Evolutionary conservation across 2,113 vertebrate genomes (phyloP).

Genomic region (Sceloporus tristichus): DNA sequence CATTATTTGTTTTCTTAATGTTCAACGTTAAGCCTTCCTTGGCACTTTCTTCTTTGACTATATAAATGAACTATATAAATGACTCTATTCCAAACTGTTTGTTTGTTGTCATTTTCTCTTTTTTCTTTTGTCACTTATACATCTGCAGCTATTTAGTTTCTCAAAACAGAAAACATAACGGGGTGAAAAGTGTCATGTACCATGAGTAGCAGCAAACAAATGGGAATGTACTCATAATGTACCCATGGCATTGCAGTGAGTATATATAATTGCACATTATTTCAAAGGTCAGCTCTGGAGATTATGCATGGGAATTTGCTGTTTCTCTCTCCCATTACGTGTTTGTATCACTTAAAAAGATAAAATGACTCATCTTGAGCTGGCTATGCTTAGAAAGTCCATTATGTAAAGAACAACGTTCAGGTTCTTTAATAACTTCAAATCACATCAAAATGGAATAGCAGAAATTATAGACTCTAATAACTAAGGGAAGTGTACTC

Average conservation of each 20-base stretch:
- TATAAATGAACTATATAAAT: neutral
- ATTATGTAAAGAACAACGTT: neutral
- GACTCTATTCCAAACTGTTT: neutral
- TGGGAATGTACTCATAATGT: neutral
- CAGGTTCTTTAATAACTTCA: neutral
- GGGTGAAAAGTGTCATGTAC: neutral
- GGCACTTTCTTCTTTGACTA: no score
- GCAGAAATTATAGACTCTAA: neutral
- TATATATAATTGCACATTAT: neutral
- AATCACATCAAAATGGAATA: neutral
- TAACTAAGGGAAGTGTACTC: neutral
- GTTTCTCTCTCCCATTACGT: no score
- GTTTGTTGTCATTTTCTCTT: neutral
- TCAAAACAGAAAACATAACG: neutral
- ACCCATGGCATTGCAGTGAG: neutral
- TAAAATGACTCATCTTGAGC: neutral
- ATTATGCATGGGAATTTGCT: neutral
- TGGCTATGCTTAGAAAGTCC: neutral
- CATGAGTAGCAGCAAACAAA: neutral
- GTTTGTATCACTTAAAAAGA: neutral
- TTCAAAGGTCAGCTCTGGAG: neutral
- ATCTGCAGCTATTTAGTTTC: slow-evolving; percentile 1
- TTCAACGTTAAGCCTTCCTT: no score
- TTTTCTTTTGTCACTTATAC: neutral
- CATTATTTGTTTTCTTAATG: no score